Base-by-base conservation (phyloP, 2,888 invertebrate genomes). In the Ectropis crepuscularia region DNA sequence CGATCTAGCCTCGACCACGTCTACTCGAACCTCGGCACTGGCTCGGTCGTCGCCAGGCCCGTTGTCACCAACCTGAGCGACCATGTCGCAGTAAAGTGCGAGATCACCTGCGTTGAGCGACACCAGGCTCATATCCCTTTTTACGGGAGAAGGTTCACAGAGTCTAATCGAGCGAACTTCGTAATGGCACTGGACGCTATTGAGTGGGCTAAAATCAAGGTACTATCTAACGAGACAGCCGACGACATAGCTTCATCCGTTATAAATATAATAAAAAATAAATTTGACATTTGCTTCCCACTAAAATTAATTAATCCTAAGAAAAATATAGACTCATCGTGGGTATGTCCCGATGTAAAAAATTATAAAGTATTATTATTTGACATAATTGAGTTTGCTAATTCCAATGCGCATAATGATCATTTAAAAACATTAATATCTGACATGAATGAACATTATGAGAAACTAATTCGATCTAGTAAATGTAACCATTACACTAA, bases 1-100 rank as follows among this genome's bases (percentile, higher is more conserved):
- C 37, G 42, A 9, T 49, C 63, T 0, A 11, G 57, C 39, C 28
- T 63, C 2, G 63, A 63, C 48, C 57, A 63, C 28, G n/a, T 53
- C 1, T 63, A 63, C 38, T 42, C 43, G 6, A 63, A 57, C 43
- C 11, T n/a, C n/a, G n/a, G n/a, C n/a, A n/a, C n/a, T n/a, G n/a
- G n/a, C n/a, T n/a, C n/a, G n/a, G n/a, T n/a, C n/a, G n/a, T n/a
- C n/a, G n/a, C n/a, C n/a, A n/a, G n/a, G n/a, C n/a, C n/a, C n/a
- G n/a, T n/a, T n/a, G n/a, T n/a, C n/a, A n/a, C n/a, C n/a, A n/a
- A n/a, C n/a, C n/a, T n/a, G n/a, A n/a, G n/a, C n/a, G n/a, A n/a
- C n/a, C n/a, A n/a, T n/a, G n/a, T n/a, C n/a, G n/a, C n/a, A n/a
- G n/a, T n/a, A n/a, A n/a, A n/a, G n/a, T n/a, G n/a, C n/a, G n/a